phyloP scores from a whole-genome alignment of 2,888 invertebrate species.

The Synanthedon formicaeformis region DNA sequence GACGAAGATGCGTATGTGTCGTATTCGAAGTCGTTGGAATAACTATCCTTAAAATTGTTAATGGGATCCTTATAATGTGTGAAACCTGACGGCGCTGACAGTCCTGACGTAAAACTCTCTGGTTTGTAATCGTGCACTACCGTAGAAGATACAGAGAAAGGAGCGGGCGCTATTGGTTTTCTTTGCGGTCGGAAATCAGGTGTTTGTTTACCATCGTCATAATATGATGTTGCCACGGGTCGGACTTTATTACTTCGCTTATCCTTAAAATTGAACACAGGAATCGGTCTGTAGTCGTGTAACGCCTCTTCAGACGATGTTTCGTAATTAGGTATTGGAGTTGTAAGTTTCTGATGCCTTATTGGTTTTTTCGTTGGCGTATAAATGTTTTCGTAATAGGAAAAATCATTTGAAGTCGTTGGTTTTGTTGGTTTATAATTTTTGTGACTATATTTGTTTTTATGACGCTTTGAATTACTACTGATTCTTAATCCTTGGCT shows the following conservation, averaged over 20 bases:
- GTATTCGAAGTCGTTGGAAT: conserved; percentile 42
- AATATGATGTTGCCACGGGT: conserved; percentile 12
- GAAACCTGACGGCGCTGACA: conserved; percentile 19
- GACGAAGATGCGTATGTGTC: conserved; percentile 50
- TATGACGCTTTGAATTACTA: conserved; percentile 21
- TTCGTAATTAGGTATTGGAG: conserved; percentile 18
- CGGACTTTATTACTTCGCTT: conserved; percentile 16
- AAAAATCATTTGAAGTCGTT: conserved; percentile 29
- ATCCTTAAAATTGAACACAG: conserved; percentile 38
- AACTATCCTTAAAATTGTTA: conserved; percentile 37
- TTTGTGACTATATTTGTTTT: conserved; percentile 35
- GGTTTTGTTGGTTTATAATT: conserved; percentile 33
- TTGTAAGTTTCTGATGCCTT: conserved; percentile 26
- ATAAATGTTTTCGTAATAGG: conserved; percentile 57
- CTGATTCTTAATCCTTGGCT: conserved; percentile 45
- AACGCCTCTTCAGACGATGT: conserved; percentile 21
- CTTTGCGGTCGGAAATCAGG: conserved; percentile 33
- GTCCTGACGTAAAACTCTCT: conserved; percentile 18
- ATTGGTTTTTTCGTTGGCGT: conserved; percentile 28
- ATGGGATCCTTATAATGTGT: conserved; percentile 41
- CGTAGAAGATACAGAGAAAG: conserved; percentile 47
- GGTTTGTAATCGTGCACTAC: conserved; percentile 52
- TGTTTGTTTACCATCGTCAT: conserved; percentile 25
- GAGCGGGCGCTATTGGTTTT: conserved; percentile 27
- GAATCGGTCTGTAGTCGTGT: conserved; percentile 36